These are phyloP conservation scores for Colletes latitarsis DNA, from an alignment of 1,140 invertebrate genomes.

Conservation along the genomic window DNA sequence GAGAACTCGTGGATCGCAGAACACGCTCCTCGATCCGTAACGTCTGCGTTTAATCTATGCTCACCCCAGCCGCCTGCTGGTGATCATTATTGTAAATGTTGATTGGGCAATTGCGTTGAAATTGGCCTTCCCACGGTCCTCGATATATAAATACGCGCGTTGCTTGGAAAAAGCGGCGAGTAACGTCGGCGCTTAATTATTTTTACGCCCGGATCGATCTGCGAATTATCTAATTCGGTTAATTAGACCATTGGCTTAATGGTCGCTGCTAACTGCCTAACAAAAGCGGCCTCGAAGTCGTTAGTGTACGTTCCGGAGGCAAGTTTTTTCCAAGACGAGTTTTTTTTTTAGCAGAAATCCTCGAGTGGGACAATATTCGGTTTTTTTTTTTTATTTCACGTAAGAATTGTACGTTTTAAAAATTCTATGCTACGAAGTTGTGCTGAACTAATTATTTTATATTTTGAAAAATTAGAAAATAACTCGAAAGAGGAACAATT, in stretches of 20 bases:
- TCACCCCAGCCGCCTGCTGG: slow-evolving; percentile 28
- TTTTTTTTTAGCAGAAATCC: too few species aligned
- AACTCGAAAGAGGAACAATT: too few species aligned
- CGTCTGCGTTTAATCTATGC: slow-evolving; percentile 22
- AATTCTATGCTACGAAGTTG: too few species aligned
- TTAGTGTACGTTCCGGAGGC: too few species aligned
- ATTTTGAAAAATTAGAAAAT: too few species aligned
- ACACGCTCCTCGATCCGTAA: too few species aligned
- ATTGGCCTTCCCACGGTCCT: slow-evolving; percentile 58
- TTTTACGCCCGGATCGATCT: slow-evolving; percentile 72
- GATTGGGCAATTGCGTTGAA: slow-evolving; percentile 71
- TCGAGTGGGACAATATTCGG: too few species aligned
- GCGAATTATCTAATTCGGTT: slow-evolving; percentile 77
- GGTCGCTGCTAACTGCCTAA: slow-evolving; percentile 42
- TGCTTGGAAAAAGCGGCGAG: slow-evolving; percentile 32
- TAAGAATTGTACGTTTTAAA: too few species aligned
- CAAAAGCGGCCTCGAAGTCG: not conserved
- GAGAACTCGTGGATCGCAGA: not conserved
- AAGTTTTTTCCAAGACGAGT: too few species aligned
- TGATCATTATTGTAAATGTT: slow-evolving; percentile 63
- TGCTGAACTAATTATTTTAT: too few species aligned
- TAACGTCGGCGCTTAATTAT: slow-evolving; percentile 63
- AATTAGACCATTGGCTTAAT: slow-evolving; percentile 79
- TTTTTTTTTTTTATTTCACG: too few species aligned
- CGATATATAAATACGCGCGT: slow-evolving; percentile 50